These are phyloP conservation scores for Lepidothrix coronata DNA, from an alignment of 2,113 vertebrate species.

Conservation along the genomic window DNA sequence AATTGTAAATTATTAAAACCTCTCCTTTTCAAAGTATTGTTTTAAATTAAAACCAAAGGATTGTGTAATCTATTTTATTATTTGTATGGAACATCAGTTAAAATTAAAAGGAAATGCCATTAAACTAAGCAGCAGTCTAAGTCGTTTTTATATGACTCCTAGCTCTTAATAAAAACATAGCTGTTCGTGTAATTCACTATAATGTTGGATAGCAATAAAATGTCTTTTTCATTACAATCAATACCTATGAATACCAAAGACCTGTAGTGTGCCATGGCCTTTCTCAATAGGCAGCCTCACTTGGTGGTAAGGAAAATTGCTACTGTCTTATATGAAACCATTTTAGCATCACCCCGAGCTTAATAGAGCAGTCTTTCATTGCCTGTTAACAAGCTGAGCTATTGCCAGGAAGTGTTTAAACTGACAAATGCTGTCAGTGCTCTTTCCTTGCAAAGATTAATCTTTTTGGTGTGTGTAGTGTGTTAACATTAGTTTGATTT, in stretches of 20 bases:
- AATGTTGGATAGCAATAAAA: conserved; percentile 49
- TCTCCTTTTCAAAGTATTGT: not conserved
- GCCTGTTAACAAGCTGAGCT: conserved; percentile 71
- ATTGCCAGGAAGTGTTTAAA: conserved; percentile 49
- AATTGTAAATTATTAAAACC: not conserved
- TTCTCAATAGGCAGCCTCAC: conserved; percentile 71
- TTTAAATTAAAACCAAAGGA: conserved; percentile 9
- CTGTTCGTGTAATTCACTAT: not conserved
- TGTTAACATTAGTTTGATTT: conserved; percentile 42
- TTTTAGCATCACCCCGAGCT: conserved; percentile 57
- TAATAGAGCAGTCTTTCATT: conserved; percentile 69
- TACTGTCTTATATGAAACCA: conserved; percentile 37
- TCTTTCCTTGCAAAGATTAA: not conserved
- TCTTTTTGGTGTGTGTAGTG: not conserved
- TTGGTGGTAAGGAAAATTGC: conserved; percentile 71
- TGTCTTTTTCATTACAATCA: conserved; percentile 76
- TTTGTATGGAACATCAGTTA: conserved; percentile 22
- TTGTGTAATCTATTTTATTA: conserved; percentile 2
- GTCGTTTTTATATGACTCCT: conserved; percentile 29
- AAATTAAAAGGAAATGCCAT: conserved; percentile 34
- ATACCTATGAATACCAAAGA: conserved; percentile 75
- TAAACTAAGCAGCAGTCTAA: conserved; percentile 26
- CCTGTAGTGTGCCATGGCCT: conserved; percentile 63
- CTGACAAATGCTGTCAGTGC: conserved; percentile 57
- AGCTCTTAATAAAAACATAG: conserved; percentile 58